These are phyloP conservation scores for Coracopsis vasa DNA, from an alignment of 2,113 vertebrate species.

Conservation along the genomic window DNA sequence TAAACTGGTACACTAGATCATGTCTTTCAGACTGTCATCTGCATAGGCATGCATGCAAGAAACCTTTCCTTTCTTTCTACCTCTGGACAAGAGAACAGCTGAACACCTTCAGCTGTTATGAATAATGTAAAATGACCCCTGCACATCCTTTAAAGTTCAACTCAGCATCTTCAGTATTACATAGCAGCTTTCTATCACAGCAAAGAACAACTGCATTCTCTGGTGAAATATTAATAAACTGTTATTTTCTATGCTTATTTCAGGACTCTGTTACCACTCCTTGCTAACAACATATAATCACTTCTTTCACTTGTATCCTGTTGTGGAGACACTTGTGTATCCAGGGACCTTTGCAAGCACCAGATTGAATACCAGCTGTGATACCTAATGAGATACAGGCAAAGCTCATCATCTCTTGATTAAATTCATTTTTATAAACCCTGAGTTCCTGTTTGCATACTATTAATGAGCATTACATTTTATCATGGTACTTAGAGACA, in stretches of 20 bases:
- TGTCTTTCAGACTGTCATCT: not conserved
- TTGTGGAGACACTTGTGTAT: not conserved
- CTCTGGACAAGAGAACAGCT: not conserved
- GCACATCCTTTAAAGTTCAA: not conserved
- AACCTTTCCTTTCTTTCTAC: not conserved
- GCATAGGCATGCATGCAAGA: accelerated
- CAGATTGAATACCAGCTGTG: not conserved
- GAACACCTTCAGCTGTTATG: not conserved
- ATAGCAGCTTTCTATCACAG: not conserved
- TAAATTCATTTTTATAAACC: not conserved
- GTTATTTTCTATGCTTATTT: not conserved
- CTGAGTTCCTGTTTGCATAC: not conserved
- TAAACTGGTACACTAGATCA: not conserved
- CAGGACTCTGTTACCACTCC: not conserved
- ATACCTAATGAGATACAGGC: not conserved
- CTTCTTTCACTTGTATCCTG: not conserved
- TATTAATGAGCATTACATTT: not conserved
- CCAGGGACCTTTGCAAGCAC: not conserved
- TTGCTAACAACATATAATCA: not conserved
- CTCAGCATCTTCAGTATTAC: not conserved
- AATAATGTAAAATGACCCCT: not conserved
- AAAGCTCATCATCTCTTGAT: not conserved
- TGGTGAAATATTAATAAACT: not conserved
- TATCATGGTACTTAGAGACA: not conserved
- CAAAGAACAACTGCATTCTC: not conserved